These are phyloP conservation scores for Mimumesa dahlbomi DNA, from an alignment of 2,888 invertebrate genomes.

Conservation along the genomic window DNA sequence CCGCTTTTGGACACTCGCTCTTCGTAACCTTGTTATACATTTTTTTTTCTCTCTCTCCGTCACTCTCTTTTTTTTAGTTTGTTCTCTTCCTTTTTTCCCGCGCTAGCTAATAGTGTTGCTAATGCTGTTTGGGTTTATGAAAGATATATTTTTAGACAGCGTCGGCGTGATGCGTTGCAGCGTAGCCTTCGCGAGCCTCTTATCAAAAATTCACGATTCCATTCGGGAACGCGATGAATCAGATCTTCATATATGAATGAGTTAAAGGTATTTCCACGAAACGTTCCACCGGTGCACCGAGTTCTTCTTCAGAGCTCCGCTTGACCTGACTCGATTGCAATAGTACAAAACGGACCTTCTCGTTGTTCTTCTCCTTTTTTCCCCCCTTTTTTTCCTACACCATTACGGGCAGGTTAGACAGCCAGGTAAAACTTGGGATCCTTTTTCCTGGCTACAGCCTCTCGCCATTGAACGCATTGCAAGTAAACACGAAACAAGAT, in stretches of 20 bases:
- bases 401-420: not conserved
- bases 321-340: constrained; percentile 38
- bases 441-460: constrained; percentile 17
- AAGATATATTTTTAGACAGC: not conserved
- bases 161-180: too few relatives aligned
- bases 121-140: not conserved
- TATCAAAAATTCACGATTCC: not conserved
- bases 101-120: not conserved
- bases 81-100: too few relatives aligned
- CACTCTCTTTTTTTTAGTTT: too few relatives aligned
- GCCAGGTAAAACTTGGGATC: constrained; percentile 46
- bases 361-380: constrained; percentile 13
- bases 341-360: constrained; percentile 24
- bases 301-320: constrained; percentile 4
- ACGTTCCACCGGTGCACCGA: constrained; percentile 3
- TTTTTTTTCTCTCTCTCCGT: not conserved
- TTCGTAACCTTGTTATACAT: not conserved
- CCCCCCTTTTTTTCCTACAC: not conserved
- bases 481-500: too few relatives aligned
- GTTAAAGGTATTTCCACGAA: constrained; percentile 27
- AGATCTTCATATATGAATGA: constrained; percentile 30
- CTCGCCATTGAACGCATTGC: too few relatives aligned
- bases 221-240: constrained; percentile 9
- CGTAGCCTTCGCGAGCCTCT: too few relatives aligned
- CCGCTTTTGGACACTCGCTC: constrained; percentile 5